These are phyloP conservation scores for Ataeniobius toweri DNA, from an alignment of 2,797 vertebrate genomes.

Conservation along the genomic window DNA sequence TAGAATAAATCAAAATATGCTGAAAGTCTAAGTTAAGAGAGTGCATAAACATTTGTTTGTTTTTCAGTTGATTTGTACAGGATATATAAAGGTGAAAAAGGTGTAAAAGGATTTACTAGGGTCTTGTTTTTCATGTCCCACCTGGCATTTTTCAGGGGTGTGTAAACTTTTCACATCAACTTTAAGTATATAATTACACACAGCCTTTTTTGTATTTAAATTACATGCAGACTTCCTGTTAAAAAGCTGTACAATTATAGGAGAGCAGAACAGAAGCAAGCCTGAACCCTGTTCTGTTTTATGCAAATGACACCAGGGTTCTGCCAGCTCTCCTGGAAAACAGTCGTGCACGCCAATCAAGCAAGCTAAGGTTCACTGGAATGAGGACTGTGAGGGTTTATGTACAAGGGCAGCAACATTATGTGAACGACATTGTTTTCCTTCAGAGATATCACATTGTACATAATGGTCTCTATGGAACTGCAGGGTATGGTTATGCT, in stretches of 20 bases:
- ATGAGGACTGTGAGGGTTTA: constrained; percentile 29
- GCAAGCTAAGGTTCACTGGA: constrained; percentile 49
- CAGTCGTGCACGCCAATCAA: constrained; percentile 59
- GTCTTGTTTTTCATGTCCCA: too few species aligned
- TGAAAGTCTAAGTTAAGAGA: not conserved
- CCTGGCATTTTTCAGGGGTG: too few species aligned
- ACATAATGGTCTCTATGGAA: constrained; percentile 27
- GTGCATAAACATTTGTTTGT: not conserved
- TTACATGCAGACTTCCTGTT: constrained; percentile 41
- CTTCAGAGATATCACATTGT: constrained; percentile 8
- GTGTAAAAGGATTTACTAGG: not conserved
- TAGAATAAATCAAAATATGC: not conserved
- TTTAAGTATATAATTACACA: constrained; percentile 12
- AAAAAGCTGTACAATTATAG: constrained; percentile 34
- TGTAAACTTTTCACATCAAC: constrained; percentile 1
- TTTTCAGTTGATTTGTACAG: not conserved
- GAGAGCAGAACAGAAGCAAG: constrained; percentile 43
- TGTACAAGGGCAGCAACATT: constrained; percentile 30
- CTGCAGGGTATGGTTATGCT: constrained; percentile 14
- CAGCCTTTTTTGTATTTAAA: constrained; percentile 12
- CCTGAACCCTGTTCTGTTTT: constrained; percentile 47
- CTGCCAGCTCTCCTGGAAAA: constrained; percentile 61
- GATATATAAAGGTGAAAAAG: not conserved
- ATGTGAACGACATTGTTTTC: constrained; percentile 12
- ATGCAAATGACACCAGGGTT: constrained; percentile 54